Evolutionary conservation across 2,797 vertebrate genomes (phyloP).

Genomic region (Petrocephalus sullivani): DNA sequence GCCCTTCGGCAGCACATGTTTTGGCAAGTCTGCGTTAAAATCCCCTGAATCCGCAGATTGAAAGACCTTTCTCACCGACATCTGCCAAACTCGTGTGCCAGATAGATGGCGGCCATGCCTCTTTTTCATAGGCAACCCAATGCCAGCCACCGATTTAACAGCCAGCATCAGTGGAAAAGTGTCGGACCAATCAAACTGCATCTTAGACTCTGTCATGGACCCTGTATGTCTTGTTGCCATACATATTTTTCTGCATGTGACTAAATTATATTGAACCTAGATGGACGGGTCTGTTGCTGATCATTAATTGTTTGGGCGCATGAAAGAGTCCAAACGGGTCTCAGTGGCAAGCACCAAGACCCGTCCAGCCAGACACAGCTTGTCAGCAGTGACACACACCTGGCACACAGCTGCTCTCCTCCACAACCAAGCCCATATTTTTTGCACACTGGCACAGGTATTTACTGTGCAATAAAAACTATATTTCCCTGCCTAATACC

Average conservation of each 20-base stretch:
- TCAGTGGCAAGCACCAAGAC: neutral
- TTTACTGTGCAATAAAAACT: slow-evolving; percentile 19
- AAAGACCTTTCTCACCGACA: neutral
- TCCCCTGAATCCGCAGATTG: neutral
- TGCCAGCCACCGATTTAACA: neutral
- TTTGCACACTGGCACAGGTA: slow-evolving; percentile 15
- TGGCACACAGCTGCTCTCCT: slow-evolving; percentile 21
- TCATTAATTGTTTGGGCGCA: slow-evolving; percentile 20
- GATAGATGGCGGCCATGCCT: neutral
- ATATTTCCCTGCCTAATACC: slow-evolving; percentile 23
- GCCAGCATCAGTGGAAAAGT: neutral
- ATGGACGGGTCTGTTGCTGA: neutral
- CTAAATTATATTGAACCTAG: neutral
- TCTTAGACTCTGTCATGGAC: neutral
- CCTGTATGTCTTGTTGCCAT: neutral
- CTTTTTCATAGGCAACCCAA: neutral
- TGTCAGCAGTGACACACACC: neutral
- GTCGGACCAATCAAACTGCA: neutral
- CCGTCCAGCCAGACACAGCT: neutral
- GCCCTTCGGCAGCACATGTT: slow-evolving; percentile 17
- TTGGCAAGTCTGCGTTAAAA: slow-evolving; percentile 15
- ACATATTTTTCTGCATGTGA: neutral
- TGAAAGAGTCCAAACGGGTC: slow-evolving; percentile 7
- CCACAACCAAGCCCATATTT: neutral
- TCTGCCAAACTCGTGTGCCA: neutral